These are phyloP conservation scores for Meiosimyza decipiens DNA, from an alignment of 2,888 invertebrate species.

Conservation along the genomic window DNA sequence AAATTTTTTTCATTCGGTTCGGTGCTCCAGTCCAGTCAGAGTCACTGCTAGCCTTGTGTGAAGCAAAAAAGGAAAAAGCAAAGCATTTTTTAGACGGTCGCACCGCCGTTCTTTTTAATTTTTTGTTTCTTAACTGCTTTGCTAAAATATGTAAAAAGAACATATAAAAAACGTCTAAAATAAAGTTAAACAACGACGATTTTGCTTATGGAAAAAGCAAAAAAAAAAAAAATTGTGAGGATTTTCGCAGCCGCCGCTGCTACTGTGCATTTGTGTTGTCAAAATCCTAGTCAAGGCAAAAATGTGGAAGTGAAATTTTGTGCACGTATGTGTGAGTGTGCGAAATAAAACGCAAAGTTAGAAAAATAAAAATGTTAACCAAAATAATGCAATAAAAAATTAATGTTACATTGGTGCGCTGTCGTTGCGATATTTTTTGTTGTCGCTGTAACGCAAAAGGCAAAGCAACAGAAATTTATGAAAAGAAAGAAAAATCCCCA, in stretches of 20 bases:
- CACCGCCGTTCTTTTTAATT: conserved; percentile 24
- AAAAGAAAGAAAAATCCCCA: not conserved
- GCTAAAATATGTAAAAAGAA: no score
- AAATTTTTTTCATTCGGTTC: conserved; percentile 22
- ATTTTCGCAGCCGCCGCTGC: not conserved
- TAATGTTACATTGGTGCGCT: conserved; percentile 4
- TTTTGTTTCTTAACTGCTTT: no score
- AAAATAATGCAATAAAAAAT: not conserved
- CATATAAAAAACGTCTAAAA: no score
- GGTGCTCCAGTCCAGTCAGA: conserved; percentile 5
- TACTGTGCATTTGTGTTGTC: conserved; percentile 3
- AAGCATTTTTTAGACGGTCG: not conserved
- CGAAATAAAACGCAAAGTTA: not conserved
- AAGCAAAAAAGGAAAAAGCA: not conserved
- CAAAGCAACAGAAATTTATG: not conserved
- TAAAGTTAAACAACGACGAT: no score
- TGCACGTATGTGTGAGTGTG: conserved; percentile 1
- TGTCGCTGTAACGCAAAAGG: conserved; percentile 30
- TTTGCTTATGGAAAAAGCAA: no score
- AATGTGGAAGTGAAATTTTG: not conserved
- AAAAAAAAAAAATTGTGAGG: not conserved
- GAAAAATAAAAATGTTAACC: not conserved
- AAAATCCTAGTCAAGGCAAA: no score
- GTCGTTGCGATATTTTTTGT: conserved; percentile 13
- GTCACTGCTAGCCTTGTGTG: not conserved